Evolutionary conservation across 2,113 vertebrate species (phyloP), one percentile per base, ranked within the genome.

Genomic region (Mellivora capensis): DNA sequence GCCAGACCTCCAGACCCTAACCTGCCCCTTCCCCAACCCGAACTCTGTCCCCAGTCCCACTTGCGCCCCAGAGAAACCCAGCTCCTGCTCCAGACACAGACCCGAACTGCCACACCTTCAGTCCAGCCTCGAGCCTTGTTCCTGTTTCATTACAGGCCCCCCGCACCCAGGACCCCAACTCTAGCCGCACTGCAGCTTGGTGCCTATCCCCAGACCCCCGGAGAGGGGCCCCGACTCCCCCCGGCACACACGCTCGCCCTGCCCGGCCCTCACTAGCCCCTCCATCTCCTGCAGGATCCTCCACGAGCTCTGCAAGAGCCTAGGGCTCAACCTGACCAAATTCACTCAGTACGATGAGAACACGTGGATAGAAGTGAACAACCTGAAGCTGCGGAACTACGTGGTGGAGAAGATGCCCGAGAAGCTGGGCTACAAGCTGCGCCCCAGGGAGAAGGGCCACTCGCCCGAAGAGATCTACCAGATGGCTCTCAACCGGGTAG

Each of bases 391-490:
- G n/a, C 94, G 98, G 0, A 98, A 90, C 93, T 97, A 98, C 0
- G 97, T 97, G 87, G 97, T 98, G 2, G 94, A 97, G 31, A 97
- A 88, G 71, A 97, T 97, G 85, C 98, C 98, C 0, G 98, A 98
- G 82, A 96, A 97, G 93, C 76, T 98, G 96, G 97, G 97, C 83
- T 98, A 98, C 47, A 7, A 44, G 1, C 96, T 98, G 81, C 12
- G 11, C 27, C 37, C 94, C 44, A 0, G 2, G 23, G 98, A 98
- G 85, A 76, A 39, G 80, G 96, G 97, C 69, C 98, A 1, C 14
- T 90, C 97, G 0, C 97, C 98, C 0, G 98, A 98, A 31, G 91
- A 92, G 3, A 97, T 98, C 90, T 98, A 95, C 96, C 96, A 98
- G 91, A 97, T 97, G 97, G 96, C 96, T 15, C 97, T 98, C 61